Evolutionary conservation across 2,113 vertebrate genomes (phyloP).

Genomic region (Oophaga pumilio): DNA sequence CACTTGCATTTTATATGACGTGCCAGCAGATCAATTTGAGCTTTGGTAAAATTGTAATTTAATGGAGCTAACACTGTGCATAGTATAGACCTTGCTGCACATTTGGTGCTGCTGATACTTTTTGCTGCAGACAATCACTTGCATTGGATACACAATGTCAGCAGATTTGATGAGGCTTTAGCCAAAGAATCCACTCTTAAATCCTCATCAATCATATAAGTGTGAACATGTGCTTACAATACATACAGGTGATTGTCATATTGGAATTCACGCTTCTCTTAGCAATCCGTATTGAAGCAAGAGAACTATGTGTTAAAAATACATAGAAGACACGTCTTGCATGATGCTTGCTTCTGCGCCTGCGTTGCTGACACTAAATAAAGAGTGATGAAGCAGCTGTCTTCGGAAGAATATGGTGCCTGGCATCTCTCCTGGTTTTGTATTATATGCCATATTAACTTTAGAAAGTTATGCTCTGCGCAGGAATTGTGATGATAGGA

Average conservation of each 20-base stretch:
- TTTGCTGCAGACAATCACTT: no score
- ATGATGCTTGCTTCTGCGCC: background rate
- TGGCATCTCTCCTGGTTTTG: constrained; percentile 30
- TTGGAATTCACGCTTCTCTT: background rate
- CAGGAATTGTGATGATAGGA: constrained; percentile 45
- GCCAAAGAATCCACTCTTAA: no score
- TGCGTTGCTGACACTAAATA: background rate
- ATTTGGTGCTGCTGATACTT: no score
- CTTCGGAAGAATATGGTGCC: constrained; percentile 3
- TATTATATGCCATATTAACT: constrained; percentile 27
- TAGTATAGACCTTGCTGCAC: no score
- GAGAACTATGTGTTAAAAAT: constrained; percentile 18
- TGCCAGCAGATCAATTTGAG: no score
- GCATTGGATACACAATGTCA: no score
- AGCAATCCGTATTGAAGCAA: background rate
- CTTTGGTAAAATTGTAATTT: no score
- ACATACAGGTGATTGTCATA: background rate
- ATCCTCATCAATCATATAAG: no score
- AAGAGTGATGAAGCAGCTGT: constrained; percentile 8
- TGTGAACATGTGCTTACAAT: background rate
- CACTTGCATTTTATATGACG: no score
- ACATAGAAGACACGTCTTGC: background rate
- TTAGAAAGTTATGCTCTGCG: constrained; percentile 26
- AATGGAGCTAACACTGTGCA: no score
- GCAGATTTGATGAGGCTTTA: no score